These are phyloP conservation scores for Pachyrhynchus sulphureomaculatus DNA, from an alignment of 1,140 invertebrate species.

Conservation along the genomic window DNA sequence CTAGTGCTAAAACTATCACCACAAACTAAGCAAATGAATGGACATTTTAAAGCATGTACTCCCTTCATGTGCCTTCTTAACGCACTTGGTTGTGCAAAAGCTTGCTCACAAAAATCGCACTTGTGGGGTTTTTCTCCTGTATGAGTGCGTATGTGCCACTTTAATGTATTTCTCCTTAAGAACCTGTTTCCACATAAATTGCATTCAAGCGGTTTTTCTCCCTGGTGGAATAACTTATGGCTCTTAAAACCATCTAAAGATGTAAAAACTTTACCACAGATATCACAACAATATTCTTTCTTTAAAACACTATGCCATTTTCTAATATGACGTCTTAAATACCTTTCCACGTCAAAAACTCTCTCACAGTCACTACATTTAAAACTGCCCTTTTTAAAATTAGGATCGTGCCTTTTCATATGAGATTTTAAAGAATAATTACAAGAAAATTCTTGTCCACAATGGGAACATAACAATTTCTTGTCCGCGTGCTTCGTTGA, in stretches of 20 bases:
- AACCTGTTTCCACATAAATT: constrained; percentile 60
- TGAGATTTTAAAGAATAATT: constrained; percentile 32
- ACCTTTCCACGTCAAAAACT: constrained; percentile 28
- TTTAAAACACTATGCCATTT: constrained; percentile 68
- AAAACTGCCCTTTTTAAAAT: neutral
- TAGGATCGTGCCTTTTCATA: constrained; percentile 30
- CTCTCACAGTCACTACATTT: constrained; percentile 32
- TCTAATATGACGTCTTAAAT: constrained; percentile 49
- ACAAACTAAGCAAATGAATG: neutral
- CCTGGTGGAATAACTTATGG: constrained; percentile 32
- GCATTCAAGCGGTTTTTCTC: constrained; percentile 55
- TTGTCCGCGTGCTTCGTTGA: constrained; percentile 15
- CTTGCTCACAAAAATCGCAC: constrained; percentile 49
- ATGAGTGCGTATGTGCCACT: constrained; percentile 48
- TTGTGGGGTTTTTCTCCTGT: constrained; percentile 44
- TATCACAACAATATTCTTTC: neutral
- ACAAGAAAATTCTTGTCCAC: constrained; percentile 32
- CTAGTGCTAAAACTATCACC: neutral
- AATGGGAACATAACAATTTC: constrained; percentile 30
- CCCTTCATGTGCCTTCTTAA: neutral
- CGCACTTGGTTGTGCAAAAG: constrained; percentile 52
- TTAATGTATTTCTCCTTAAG: constrained; percentile 50
- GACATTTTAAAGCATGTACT: neutral
- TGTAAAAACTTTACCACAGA: constrained; percentile 32
- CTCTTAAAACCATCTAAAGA: too few relatives aligned